Base-by-base conservation (phyloP, 2,113 vertebrate genomes). In the Centropus bengalensis region DNA sequence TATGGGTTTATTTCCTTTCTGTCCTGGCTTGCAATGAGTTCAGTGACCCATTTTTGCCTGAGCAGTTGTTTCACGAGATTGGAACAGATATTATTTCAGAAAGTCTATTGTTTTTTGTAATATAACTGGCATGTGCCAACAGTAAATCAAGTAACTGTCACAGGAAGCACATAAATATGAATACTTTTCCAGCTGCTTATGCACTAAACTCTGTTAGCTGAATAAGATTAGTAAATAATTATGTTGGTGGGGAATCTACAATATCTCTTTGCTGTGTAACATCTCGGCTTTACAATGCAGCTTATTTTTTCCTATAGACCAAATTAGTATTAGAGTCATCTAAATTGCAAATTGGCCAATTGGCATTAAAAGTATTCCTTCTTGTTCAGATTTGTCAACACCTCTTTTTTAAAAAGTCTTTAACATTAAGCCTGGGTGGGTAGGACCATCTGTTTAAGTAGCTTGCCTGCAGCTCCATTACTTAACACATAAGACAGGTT, bases 341-440 rank as follows among this genome's bases (percentile, higher is more conserved):
- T 98, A 93, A 95, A 98, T 97, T 98, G 97, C 97, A 98, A 95
- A 98, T 98, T 73, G 82, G 19, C 59, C 78, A 63, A 98, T 98
- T 98, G 98, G 96, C 97, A 98, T 98, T 91, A 96, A 96, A 96
- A 97, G 93, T 96, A 95, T 97, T 96, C 97, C 94, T 97, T 82
- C 95, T 97, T 97, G 94, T 98, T 98, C 97, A 97, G 96, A 98
- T 98, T 98, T 98, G 97, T 98, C 97, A 98, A 98, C 97, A 98
- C 96, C 94, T 98, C 97, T 96, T 97, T 98, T 97, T 96, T 24
- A 86, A 96, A 90, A 97, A 97, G 95, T 96, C 97, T 96, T 97
- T 96, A 98, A 93, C 97, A 96, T 97, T 97, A 97, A 98, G 95
- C 95, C 95, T 97, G 97, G 97, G 96, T 97, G 97, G 97, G 82